A percentile compares a stretch with the other conserved stretches of the same genome.
phyloP scores from a whole-genome alignment of 2,888 invertebrate genomes.

The Dryocosmus kuriphilus region DNA sequence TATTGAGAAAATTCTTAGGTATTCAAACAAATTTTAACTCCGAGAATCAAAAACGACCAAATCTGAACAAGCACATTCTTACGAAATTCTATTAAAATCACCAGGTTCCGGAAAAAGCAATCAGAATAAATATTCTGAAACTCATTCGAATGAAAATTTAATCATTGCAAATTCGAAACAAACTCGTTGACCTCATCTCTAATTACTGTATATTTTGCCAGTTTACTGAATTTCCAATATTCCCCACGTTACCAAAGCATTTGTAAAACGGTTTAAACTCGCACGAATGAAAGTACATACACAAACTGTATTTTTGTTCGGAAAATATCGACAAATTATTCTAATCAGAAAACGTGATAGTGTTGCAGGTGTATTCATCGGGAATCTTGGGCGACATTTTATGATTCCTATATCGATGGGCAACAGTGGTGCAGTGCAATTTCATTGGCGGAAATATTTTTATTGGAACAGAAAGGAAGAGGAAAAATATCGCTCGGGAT shows the following conservation, averaged over 20 bases:
- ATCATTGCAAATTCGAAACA: neutral
- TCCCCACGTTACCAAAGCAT: neutral
- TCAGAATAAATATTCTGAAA: conserved; percentile 7
- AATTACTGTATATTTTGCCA: neutral
- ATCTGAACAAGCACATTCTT: no score
- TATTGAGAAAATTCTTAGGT: no score
- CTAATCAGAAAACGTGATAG: conserved; percentile 1
- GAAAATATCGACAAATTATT: neutral
- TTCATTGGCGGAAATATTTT: conserved; percentile 26
- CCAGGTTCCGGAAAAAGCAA: neutral
- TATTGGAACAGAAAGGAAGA: conserved; percentile 43
- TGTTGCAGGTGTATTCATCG: conserved; percentile 24
- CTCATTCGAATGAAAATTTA: conserved; percentile 1
- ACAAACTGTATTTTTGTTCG: neutral
- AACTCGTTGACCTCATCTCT: neutral
- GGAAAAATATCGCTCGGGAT: conserved; percentile 33
- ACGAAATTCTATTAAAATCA: neutral
- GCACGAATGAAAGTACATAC: neutral
- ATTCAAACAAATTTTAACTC: no score
- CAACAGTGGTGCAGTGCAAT: conserved; percentile 40
- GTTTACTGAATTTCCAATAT: neutral
- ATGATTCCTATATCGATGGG: conserved; percentile 6
- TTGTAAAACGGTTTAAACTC: neutral
- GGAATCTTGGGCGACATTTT: conserved; percentile 28
- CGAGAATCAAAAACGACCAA: no score